Percentiles rank a stretch among this genome's conserved stretches.
phyloP scores from a whole-genome alignment of 2,888 invertebrate species.

The Fabriciana adippe region DNA sequence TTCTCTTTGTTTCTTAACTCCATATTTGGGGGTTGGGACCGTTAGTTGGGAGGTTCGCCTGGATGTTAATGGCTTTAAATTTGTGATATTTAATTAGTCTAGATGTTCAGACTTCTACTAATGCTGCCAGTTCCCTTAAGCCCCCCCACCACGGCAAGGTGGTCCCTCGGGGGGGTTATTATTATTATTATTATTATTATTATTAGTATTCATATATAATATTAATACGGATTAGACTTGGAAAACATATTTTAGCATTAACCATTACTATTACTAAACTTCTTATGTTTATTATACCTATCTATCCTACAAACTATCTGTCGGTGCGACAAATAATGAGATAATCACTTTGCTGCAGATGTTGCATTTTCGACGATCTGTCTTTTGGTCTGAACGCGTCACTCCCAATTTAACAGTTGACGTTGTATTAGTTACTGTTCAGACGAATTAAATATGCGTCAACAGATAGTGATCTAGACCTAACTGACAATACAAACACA shows the following conservation, averaged over 20 bases:
- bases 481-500: no score
- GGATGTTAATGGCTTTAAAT: background rate
- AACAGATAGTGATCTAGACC: no score
- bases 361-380: background rate
- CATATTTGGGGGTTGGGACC: slow-evolving; percentile 4
- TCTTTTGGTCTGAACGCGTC: no score
- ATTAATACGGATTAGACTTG: no score
- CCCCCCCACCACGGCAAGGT: slow-evolving; percentile 20
- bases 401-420: no score
- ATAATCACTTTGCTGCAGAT: slow-evolving; percentile 4
- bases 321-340: slow-evolving; percentile 4
- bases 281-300: slow-evolving; percentile 3
- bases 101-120: background rate
- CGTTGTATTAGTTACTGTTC: no score
- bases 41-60: background rate
- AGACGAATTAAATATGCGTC: no score
- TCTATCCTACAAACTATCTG: background rate
- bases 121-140: slow-evolving; percentile 3
- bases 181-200: background rate
- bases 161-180: slow-evolving; percentile 18
- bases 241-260: no score
- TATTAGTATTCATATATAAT: no score
- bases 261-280: background rate
- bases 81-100: background rate
- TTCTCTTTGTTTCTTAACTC: background rate